Evolutionary conservation across 1,140 invertebrate genomes (phyloP), one percentile per base, ranked within the genome.

Genomic region (Caerostris darwini): DNA sequence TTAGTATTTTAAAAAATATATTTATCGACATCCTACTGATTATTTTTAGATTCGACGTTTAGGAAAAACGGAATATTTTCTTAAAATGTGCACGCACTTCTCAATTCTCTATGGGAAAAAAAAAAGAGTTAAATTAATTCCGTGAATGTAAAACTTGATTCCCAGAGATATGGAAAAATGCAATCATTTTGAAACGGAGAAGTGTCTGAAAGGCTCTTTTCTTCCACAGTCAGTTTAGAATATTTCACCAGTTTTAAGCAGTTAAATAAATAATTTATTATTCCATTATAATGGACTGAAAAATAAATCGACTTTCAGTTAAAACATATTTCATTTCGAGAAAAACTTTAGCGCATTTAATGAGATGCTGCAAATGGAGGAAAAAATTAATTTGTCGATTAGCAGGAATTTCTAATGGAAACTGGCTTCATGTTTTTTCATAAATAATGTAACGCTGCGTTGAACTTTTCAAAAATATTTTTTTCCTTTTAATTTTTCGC

Each of bases 191-290:
- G 3, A 77, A 53, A 12, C 53, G 34, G 53, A 50, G 50, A 77
- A 77, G 12, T 77, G 71, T 50, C 34, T 77, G 71, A 77, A 77
- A 77, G 53, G 10, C 7, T n/a, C 61, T 4, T 34, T 34, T 34
- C 61, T 71, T 50, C 53, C 50, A 5, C 71, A 77, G 34, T 12
- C 50, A 53, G 71, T 50, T 77, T 10, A 50, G 71, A 77, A 77
- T 77, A 77, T 77, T 77, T 77, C 53, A 12, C 10, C 7, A 12
- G 53, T 77, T 50, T 77, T 12, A 77, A 53, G 71, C 34, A 50
- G 34, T 77, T 53, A 77, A 77, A 77, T 77, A 77, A 77, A 77
- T 77, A 77, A 77, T 77, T 77, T 77, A 77, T 77, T 77, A 53
- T 53, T 77, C 71, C 71, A 50, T 77, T 77, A 77, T 77, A 77